A percentile compares a stretch with the other conserved stretches of the same genome.
Evolutionary conservation across 2,888 invertebrate species (phyloP).

Genomic region (Brachyptera risi): DNA sequence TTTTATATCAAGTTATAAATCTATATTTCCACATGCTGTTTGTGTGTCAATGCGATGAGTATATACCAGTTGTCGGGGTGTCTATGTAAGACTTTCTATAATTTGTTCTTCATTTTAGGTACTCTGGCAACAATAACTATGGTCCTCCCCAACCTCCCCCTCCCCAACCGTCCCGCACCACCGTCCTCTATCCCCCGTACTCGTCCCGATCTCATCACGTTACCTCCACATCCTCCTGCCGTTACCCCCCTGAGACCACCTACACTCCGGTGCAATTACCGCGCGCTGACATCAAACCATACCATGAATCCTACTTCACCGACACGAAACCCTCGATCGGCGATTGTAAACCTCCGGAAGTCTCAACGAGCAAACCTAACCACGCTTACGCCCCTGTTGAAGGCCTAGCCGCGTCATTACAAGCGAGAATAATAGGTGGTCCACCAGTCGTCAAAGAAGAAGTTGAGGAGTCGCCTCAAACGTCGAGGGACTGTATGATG

Average conservation of each 20-base stretch:
- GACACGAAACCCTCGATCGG: slow-evolving; percentile 53
- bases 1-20: no score
- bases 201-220: slow-evolving; percentile 25
- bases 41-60: no score
- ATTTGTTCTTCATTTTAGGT: no score
- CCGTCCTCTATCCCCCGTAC: slow-evolving; percentile 41
- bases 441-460: slow-evolving; percentile 37
- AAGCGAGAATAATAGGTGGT: slow-evolving; percentile 69
- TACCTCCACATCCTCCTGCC: slow-evolving; percentile 28
- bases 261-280: slow-evolving; percentile 58
- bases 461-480: slow-evolving; percentile 34
- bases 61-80: no score
- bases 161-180: slow-evolving; percentile 45
- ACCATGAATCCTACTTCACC: slow-evolving; percentile 64
- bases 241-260: slow-evolving; percentile 32
- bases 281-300: slow-evolving; percentile 66
- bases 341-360: slow-evolving; percentile 23
- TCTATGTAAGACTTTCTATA: no score
- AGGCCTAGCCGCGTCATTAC: slow-evolving; percentile 79
- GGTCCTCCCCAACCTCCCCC: no score
- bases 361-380: background rate
- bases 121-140: no score
- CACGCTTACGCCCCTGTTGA: slow-evolving; percentile 43
- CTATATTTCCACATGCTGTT: no score
- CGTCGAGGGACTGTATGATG: slow-evolving; percentile 30